Base-by-base conservation (phyloP, 2,888 invertebrate species). In the Mechanitis messenoides region DNA sequence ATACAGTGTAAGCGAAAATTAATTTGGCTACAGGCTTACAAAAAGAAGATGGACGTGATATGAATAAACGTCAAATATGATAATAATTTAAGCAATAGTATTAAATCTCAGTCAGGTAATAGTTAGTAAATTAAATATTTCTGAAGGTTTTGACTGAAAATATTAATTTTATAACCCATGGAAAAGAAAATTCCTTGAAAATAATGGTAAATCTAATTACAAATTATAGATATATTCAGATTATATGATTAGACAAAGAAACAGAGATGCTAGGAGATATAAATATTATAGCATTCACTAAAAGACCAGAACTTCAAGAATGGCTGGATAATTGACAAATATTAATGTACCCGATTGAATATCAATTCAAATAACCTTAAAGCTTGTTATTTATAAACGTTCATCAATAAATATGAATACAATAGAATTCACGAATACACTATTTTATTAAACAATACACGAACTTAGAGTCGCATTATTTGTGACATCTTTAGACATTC, bases 401-500 rank as follows among this genome's bases (percentile, higher is more conserved):
- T 28, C 50, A 6, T 50, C 31, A 31, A 31, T 31, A 31, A 31
- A 50, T 50, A 50, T 31, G 31, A 50, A 50, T 31, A 50, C 50
- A 50, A 50, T 50, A 11, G 50, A 7, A 31, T 31, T 50, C 47
- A 50, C 31, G 28, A 50, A 6, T 31, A 31, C 11, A 50, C 31
- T 50, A 28, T 50, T 5, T 1, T 9, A 50, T 50, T 50, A 50
- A 31, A 31, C 50, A 50, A 50, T 31, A 6, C 50, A 47, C 42
- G 3, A 42, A 7, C 31, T 31, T 50, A 50, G 42, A 7, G 42
- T 1, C 7, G 9, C 9, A 50, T 50, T 50, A 50, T 50, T 50
- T 50, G 42, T 42, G 28, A 50, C 50, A 31, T 50, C 50, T 31
- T 7, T 11, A 50, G 50, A 50, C 50, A 50, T 50, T 50, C 50